A percentile compares a stretch with the other conserved stretches of the same genome.
Conservation (phyloP, 1,140 invertebrate genomes). For the Aporrectodea caliginosa region DNA sequence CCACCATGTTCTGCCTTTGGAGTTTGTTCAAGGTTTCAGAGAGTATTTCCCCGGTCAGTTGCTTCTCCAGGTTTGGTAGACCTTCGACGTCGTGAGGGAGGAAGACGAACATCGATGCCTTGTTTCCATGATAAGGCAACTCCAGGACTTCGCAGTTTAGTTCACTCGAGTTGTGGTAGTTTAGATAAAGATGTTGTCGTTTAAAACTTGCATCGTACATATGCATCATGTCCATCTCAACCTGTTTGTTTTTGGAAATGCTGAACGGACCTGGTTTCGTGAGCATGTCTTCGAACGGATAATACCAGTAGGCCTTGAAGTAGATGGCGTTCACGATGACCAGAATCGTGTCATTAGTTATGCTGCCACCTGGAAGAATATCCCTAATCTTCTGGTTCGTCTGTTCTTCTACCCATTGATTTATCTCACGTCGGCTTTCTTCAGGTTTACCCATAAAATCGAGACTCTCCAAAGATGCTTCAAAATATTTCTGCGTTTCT, state of each 20-base stretch:
- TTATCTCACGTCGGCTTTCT: conserved; percentile 58
- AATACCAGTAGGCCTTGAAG: conserved; percentile 72
- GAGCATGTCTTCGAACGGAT: conserved; percentile 60
- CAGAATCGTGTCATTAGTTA: conserved; percentile 60
- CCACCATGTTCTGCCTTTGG: conserved; percentile 14
- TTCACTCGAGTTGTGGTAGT: conserved; percentile 61
- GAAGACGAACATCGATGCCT: conserved; percentile 72
- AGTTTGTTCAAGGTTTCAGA: background rate
- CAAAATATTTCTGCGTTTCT: background rate
- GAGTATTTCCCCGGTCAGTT: conserved; percentile 34
- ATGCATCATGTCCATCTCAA: conserved; percentile 50
- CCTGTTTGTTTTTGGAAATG: conserved; percentile 43
- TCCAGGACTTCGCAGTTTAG: conserved; percentile 64
- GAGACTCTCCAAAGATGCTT: background rate
- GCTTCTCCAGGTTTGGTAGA: conserved; percentile 40
- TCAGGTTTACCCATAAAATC: conserved; percentile 28
- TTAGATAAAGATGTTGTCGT: too few species aligned
- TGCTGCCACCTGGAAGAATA: conserved; percentile 57
- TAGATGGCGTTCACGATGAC: conserved; percentile 74
- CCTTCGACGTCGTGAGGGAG: conserved; percentile 45
- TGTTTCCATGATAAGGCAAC: conserved; percentile 72
- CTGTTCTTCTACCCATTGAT: conserved; percentile 65
- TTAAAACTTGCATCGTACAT: conserved; percentile 59
- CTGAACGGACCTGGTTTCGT: conserved; percentile 57
- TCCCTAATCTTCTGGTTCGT: conserved; percentile 65